A percentile compares a stretch with the other conserved stretches of the same genome.
These are phyloP conservation scores for Ochlodes sylvanus DNA, from an alignment of 2,888 invertebrate genomes.

Conservation along the genomic window DNA sequence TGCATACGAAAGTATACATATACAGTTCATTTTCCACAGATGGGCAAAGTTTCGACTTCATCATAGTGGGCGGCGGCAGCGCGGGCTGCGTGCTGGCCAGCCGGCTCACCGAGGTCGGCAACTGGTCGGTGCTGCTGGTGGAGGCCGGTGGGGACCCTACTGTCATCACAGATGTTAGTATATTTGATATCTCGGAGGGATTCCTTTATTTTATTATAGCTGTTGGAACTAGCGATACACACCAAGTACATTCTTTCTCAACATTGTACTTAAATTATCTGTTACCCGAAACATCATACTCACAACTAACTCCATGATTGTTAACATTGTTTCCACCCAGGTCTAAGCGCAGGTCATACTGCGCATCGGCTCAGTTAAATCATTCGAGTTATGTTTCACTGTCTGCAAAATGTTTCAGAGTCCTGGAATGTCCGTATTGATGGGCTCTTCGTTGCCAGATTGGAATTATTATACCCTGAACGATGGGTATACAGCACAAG, in stretches of 20 bases:
- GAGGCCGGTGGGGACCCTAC: conserved; percentile 86
- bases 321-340: too few species aligned
- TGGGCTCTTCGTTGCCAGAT: conserved; percentile 51
- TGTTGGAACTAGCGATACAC: too few species aligned
- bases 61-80: conserved; percentile 70
- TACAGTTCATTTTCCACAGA: too few species aligned
- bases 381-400: too few species aligned
- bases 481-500: conserved; percentile 59
- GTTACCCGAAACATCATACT: too few species aligned
- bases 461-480: conserved; percentile 59
- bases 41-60: conserved; percentile 63
- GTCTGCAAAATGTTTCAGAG: conserved; percentile 60
- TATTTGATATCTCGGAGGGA: background rate
- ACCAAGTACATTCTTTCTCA: too few species aligned
- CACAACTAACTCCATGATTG: too few species aligned
- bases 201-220: too few species aligned
- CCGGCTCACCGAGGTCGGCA: conserved; percentile 85
- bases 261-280: too few species aligned
- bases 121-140: conserved; percentile 87
- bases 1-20: too few species aligned
- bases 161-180: conserved; percentile 50
- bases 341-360: too few species aligned
- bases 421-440: conserved; percentile 57
- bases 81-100: conserved; percentile 90
- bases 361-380: too few species aligned